These are phyloP conservation scores for Solenopsis invicta DNA, from an alignment of 1,140 invertebrate species.

Conservation along the genomic window DNA sequence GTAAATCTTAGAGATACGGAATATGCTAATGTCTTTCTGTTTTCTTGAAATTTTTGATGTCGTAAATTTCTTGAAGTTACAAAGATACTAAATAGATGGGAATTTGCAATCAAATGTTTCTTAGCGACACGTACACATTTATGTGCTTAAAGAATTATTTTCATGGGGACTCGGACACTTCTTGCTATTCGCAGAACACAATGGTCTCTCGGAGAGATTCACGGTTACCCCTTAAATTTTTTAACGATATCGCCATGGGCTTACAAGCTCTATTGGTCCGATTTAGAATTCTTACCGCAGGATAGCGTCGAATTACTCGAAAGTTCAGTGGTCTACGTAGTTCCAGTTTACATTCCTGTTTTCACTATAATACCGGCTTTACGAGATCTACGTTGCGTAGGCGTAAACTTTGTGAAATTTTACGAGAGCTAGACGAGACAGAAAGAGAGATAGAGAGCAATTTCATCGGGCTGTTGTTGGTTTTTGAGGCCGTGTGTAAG, in stretches of 20 bases:
- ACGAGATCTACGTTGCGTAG: neutral
- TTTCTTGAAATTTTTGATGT: neutral
- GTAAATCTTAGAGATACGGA: neutral
- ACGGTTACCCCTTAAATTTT: constrained; percentile 1
- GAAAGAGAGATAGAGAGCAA: neutral
- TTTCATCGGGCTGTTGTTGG: neutral
- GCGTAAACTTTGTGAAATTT: constrained; percentile 32
- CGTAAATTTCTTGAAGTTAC: neutral
- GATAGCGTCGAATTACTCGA: neutral
- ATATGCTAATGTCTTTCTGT: neutral
- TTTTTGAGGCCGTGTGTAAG: neutral
- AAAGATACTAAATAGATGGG: neutral
- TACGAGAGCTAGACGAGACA: neutral
- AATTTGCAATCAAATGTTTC: neutral
- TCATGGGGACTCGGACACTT: neutral
- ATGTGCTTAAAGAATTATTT: neutral
- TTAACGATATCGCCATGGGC: neutral
- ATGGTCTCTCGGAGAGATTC: neutral
- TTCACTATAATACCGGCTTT: neutral
- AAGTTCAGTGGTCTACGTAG: neutral
- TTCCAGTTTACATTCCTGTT: constrained; percentile 12
- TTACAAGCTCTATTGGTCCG: neutral
- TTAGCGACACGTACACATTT: neutral
- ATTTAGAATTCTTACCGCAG: constrained; percentile 34
- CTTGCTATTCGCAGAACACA: neutral